These are phyloP conservation scores for Esperia sulphurella DNA, from an alignment of 2,888 invertebrate genomes.

Conservation along the genomic window DNA sequence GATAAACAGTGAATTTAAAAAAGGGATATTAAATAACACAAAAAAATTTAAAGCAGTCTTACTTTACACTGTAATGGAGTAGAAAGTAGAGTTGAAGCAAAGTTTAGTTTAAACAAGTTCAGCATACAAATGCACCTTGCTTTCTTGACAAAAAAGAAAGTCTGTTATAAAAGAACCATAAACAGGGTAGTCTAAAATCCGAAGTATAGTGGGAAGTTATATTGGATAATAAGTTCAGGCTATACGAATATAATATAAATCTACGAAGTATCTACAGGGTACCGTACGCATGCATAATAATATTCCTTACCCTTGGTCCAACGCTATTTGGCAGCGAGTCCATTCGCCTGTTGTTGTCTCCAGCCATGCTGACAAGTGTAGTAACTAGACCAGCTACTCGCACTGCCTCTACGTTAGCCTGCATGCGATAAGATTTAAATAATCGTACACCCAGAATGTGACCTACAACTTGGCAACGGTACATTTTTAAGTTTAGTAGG, in stretches of 20 bases:
- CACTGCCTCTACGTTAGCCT: constrained; percentile 90
- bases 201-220: no score
- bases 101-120: background rate
- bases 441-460: constrained; percentile 35
- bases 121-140: no score
- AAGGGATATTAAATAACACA: background rate
- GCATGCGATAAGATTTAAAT: constrained; percentile 78
- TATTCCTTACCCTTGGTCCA: constrained; percentile 70
- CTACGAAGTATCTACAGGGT: constrained; percentile 13
- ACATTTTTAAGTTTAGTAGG: background rate
- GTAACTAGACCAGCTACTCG: constrained; percentile 90
- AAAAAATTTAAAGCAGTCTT: background rate
- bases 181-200: no score
- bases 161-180: no score
- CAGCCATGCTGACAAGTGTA: constrained; percentile 89
- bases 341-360: constrained; percentile 78
- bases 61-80: no score
- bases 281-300: constrained; percentile 35
- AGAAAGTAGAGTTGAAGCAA: background rate
- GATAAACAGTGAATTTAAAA: background rate
- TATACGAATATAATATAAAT: constrained; percentile 4
- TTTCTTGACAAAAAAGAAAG: no score
- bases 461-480: background rate
- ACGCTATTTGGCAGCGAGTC: constrained; percentile 73
- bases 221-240: background rate